Evolutionary conservation across 2,888 invertebrate genomes (phyloP), one percentile per base, ranked within the genome.

Genomic region (Melanotus villosus): DNA sequence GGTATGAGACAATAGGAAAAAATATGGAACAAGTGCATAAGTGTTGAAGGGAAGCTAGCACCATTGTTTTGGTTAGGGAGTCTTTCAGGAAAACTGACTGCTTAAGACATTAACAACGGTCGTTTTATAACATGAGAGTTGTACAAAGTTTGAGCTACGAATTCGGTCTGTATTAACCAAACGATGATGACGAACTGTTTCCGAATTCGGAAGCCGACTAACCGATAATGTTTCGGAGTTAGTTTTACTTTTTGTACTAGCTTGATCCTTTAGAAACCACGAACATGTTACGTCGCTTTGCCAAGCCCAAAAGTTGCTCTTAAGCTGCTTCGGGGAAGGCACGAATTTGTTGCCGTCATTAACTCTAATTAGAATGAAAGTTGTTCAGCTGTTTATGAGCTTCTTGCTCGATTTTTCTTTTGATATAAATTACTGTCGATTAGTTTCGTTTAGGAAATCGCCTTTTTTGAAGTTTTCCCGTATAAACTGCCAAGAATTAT

Each of bases 261-360:
- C 41, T 12, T 23, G 47, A 47, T 47, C 47, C 47, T 52, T 32
- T n/a, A 14, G 52, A 32, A 18, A 34, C 52, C 52, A 32, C 52
- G 12, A 62, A 62, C 62, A 62, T 62, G 62, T 45, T 47, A 34
- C 50, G 62, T 62, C 50, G 47, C 62, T 62, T 62, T 50, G 50
- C 34, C 12, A 59, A 50, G 45, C 32, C 34, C 50, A 12, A 47
- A 62, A 62, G 47, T 47, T 62, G 26, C 34, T 36, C 32, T 16
- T 21, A 52, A 52, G 52, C 52, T 12, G 18, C 32, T 52, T 12
- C 32, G 14, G 52, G 23, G 50, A 10, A 47, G 19, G 23, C 19
- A n/a, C 32, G n/a, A 52, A 32, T 23, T 32, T 32, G 16, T 9
- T 12, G 2, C 26, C 23, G 6, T 14, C 23, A 47, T 47, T 23